Evolutionary conservation across 2,797 vertebrate species (phyloP).

Genomic region (Enteromius fasciolatus): DNA sequence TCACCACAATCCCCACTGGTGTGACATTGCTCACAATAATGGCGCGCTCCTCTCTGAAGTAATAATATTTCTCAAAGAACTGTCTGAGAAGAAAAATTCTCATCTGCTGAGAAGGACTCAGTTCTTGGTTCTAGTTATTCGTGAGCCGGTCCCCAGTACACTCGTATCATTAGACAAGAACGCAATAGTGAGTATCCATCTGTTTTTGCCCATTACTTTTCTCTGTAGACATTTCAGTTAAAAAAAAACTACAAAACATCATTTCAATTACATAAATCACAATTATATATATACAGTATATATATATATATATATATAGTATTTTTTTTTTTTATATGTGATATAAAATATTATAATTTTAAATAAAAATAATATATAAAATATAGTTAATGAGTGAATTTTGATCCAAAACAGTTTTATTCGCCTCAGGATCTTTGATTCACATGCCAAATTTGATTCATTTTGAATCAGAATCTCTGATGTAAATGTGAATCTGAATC

Average conservation of each 20-base stretch:
- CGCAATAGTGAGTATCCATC: not conserved
- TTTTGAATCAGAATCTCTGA: not conserved
- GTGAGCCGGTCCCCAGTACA: constrained; percentile 32
- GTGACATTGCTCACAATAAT: constrained; percentile 45
- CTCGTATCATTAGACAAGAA: constrained; percentile 57
- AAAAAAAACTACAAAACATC: not conserved
- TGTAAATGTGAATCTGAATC: not conserved
- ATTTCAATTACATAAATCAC: not conserved
- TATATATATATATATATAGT: not conserved
- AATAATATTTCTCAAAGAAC: constrained; percentile 48
- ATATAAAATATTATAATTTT: no score
- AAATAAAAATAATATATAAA: not conserved
- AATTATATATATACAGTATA: not conserved
- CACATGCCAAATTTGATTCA: not conserved
- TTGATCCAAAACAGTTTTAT: not conserved
- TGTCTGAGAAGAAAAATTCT: constrained; percentile 38
- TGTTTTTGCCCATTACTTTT: not conserved
- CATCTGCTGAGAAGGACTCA: constrained; percentile 28
- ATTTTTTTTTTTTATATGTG: not conserved
- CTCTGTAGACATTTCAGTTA: not conserved
- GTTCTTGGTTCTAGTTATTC: constrained; percentile 29
- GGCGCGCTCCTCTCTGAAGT: constrained; percentile 35
- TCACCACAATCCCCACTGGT: constrained; percentile 43
- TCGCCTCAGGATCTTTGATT: not conserved
- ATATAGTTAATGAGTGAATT: not conserved